phyloP scores from a whole-genome alignment of 2,888 invertebrate species.

The Cactoblastis cactorum region DNA sequence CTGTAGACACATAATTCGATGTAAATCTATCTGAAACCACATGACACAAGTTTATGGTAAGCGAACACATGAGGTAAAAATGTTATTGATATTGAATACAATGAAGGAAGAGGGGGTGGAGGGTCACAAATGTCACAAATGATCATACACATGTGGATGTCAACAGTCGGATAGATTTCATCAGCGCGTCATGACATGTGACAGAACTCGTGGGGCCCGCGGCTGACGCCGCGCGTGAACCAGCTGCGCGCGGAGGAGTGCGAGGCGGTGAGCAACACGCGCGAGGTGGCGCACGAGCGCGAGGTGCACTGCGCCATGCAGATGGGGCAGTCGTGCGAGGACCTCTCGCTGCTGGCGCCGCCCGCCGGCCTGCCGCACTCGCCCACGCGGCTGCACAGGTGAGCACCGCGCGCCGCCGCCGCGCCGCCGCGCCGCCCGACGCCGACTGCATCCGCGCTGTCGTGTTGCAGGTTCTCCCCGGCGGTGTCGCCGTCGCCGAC shows the following conservation, averaged over 20 bases:
- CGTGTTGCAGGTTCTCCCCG: slow-evolving; percentile 73
- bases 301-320: slow-evolving; percentile 95
- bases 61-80: no score
- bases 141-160: no score
- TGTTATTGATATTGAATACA: no score
- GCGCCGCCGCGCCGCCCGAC: no score
- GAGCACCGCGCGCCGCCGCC: no score
- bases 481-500: slow-evolving; percentile 91
- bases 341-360: slow-evolving; percentile 81
- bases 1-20: no score
- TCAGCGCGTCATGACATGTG: background rate
- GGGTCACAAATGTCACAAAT: no score
- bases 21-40: no score
- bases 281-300: slow-evolving; percentile 95
- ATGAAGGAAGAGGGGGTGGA: no score
- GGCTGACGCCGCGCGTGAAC: slow-evolving; percentile 90
- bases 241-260: slow-evolving; percentile 94
- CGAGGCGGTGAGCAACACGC: slow-evolving; percentile 87
- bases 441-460: no score
- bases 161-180: no score
- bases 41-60: no score
- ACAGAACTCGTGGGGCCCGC: slow-evolving; percentile 80
- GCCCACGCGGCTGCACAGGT: slow-evolving; percentile 71
- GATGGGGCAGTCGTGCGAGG: slow-evolving; percentile 97
- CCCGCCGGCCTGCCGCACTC: slow-evolving; percentile 75